Evolutionary conservation across 2,113 vertebrate species (phyloP).

Genomic region (Otus sunia): DNA sequence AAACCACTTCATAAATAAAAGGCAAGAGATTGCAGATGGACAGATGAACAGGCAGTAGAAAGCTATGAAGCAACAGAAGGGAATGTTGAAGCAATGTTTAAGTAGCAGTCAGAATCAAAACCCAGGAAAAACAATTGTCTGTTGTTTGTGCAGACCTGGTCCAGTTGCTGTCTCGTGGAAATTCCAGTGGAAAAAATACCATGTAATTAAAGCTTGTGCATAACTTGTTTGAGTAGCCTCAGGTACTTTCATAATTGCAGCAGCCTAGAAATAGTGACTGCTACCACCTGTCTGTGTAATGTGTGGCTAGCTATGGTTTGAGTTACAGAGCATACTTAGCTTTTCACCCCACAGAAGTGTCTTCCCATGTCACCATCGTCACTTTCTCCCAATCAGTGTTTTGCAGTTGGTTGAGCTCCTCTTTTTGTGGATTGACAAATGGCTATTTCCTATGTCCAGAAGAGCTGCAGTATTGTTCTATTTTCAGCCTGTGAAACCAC

Average conservation of each 20-base stretch:
- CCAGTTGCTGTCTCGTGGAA: background rate
- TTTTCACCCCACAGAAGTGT: background rate
- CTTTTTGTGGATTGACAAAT: background rate
- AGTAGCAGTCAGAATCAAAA: background rate
- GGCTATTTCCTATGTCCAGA: background rate
- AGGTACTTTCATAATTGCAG: background rate
- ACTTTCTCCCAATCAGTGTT: background rate
- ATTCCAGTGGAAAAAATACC: background rate
- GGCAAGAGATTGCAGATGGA: background rate
- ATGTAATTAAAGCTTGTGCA: background rate
- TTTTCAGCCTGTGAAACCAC: background rate
- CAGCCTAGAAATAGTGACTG: background rate
- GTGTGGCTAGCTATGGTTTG: background rate
- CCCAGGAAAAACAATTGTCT: background rate
- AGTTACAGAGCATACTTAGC: rapidly evolving
- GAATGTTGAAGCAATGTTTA: background rate
- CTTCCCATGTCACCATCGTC: background rate
- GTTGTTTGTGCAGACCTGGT: background rate
- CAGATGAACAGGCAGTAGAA: background rate
- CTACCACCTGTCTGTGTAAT: background rate
- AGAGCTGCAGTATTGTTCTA: background rate
- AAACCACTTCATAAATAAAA: background rate
- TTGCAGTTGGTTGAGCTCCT: background rate
- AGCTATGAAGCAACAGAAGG: background rate
- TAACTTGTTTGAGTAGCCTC: background rate